Evolutionary conservation across 2,113 vertebrate genomes (phyloP), one percentile per base, ranked within the genome.

Genomic region (Gadus chalcogrammus): DNA sequence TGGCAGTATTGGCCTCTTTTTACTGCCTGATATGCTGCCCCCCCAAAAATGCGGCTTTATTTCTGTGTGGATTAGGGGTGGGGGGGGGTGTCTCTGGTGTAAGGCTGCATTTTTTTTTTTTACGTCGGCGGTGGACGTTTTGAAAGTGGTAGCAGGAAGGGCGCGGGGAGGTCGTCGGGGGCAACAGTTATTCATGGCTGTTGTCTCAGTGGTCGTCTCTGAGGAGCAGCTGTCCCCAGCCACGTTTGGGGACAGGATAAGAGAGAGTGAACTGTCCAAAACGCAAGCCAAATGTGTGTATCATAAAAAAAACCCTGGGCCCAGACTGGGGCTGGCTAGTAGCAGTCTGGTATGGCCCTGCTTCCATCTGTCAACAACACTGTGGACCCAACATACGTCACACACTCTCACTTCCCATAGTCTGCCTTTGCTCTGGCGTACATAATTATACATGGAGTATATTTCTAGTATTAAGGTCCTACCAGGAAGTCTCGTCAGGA

Each of bases 1-100:
- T 73, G 69, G 71, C 70, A 76, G 62, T 61, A 83, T 78, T 80
- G 82, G 65, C 78, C 72, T 71, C 27, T 77, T 81, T 64, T 79
- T 81, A 79, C 53, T 77, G 72, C 71, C 72, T 16, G 61, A 71
- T 84, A 74, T 68, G 31, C 58, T 67, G 58, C 68, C 70, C 62
- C 62, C n/a, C 22, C 15, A 72, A 70, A 82, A 75, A 71, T 64
- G 28, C 15, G 0, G 71, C 18, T 61, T 61, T 27, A 9, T 27
- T 24, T 61, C 24, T 62, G 15, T 27, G 13, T 62, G 42, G 9
- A 48, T 13, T 48, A 48, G 42, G 42, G 12, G 42, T 1, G 42
- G 2, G 42, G 42, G 42, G 5, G 38, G 38, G 38, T 42, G 6
- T 48, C 42, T 48, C 42, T 48, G 42, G 8, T 48, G 42, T 48